Evolutionary conservation across 2,113 vertebrate species (phyloP).

Genomic region (Chamaetylas fuelleborni): DNA sequence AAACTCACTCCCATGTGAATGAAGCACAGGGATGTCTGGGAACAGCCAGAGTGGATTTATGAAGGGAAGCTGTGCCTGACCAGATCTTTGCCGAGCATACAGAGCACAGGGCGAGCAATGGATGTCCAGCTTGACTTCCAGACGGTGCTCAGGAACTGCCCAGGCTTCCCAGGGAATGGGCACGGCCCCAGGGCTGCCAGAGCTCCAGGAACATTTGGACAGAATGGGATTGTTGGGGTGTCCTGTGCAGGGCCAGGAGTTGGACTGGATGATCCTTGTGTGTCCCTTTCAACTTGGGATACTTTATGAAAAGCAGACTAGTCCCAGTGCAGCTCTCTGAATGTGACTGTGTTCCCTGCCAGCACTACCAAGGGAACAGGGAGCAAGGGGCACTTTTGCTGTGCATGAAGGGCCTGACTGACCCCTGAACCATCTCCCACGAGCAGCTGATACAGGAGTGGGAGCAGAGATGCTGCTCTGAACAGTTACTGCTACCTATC

Average conservation of each 20-base stretch:
- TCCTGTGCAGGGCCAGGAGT: neutral
- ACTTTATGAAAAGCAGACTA: neutral
- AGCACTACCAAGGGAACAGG: rapidly evolving
- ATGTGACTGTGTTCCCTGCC: neutral
- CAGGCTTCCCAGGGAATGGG: neutral
- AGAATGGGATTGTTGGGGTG: neutral
- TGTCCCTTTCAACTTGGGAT: neutral
- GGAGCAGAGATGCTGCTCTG: neutral
- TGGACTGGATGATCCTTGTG: neutral
- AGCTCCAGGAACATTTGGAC: neutral
- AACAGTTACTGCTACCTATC: neutral
- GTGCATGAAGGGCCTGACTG: neutral
- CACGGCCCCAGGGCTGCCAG: rapidly evolving
- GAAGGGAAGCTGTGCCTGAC: neutral
- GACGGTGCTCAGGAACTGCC: neutral
- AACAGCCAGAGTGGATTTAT: neutral
- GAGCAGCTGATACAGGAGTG: neutral
- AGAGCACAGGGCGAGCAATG: neutral
- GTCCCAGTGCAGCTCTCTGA: neutral
- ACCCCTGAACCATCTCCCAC: neutral
- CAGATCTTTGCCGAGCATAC: neutral
- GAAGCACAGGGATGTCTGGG: neutral
- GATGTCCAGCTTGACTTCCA: neutral
- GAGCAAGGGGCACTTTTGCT: rapidly evolving
- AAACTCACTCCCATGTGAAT: too few species aligned